These are phyloP conservation scores for Dryobota labecula DNA, from an alignment of 2,888 invertebrate genomes.

Conservation along the genomic window DNA sequence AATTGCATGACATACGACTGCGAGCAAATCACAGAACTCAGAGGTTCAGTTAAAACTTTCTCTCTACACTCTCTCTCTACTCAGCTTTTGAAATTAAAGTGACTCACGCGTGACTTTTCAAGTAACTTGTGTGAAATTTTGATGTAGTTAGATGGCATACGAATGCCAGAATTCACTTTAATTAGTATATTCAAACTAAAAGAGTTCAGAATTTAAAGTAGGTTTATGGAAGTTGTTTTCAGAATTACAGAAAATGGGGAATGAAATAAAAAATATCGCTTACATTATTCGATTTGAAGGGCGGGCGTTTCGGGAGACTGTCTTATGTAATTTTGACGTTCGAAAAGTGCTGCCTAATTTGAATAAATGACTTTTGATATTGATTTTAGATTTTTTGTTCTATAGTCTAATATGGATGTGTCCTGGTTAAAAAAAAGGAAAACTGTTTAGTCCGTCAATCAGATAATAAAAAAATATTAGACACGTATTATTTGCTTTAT, in stretches of 20 bases:
- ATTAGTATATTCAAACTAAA: background rate
- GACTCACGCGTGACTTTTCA: background rate
- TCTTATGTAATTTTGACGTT: too few relatives aligned
- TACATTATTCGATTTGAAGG: too few relatives aligned
- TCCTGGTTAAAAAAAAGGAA: too few relatives aligned
- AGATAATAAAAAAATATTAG: too few relatives aligned
- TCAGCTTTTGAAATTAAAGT: constrained; percentile 6
- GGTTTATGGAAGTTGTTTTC: background rate
- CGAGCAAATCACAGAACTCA: background rate
- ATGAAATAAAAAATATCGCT: background rate
- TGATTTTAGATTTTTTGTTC: too few relatives aligned
- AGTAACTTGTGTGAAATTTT: background rate
- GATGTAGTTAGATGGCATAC: constrained; percentile 1
- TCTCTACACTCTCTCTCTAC: background rate
- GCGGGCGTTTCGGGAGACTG: too few relatives aligned
- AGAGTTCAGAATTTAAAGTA: background rate
- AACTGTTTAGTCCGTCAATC: too few relatives aligned
- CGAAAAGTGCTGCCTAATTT: too few relatives aligned
- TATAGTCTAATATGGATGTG: too few relatives aligned
- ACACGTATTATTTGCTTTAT: too few relatives aligned
- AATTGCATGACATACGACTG: too few relatives aligned
- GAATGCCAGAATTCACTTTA: background rate
- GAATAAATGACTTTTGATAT: too few relatives aligned
- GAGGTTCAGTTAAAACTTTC: background rate
- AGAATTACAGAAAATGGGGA: background rate